These are phyloP conservation scores for Haplochromis vanheusdeni DNA, from an alignment of 2,113 vertebrate species.

Conservation along the genomic window DNA sequence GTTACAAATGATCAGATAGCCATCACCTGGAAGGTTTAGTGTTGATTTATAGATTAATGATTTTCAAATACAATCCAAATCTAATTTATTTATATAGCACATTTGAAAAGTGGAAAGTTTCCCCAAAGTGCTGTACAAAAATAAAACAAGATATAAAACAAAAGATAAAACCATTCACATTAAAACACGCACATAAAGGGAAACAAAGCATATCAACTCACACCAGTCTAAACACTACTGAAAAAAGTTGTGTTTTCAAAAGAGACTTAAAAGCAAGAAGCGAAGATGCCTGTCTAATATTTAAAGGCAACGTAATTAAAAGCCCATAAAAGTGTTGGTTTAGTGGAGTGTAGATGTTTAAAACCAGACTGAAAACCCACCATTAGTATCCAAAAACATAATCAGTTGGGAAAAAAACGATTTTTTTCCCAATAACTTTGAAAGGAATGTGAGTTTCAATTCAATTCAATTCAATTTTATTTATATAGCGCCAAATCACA, in stretches of 20 bases:
- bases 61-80: neutral
- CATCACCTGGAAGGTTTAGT: neutral
- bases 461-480: too few species aligned
- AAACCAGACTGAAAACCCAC: rapidly evolving
- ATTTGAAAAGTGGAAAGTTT: rapidly evolving
- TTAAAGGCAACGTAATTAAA: rapidly evolving
- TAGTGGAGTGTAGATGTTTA: neutral
- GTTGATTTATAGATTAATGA: rapidly evolving
- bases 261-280: rapidly evolving
- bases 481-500: too few species aligned
- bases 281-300: rapidly evolving
- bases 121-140: neutral
- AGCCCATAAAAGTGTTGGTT: rapidly evolving
- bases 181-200: rapidly evolving
- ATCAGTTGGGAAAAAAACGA: rapidly evolving
- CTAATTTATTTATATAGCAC: neutral
- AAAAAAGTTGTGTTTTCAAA: neutral
- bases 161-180: rapidly evolving
- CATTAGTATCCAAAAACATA: neutral
- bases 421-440: rapidly evolving
- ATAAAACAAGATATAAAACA: neutral
- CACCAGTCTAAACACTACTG: neutral
- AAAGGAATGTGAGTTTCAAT: rapidly evolving
- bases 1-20: rapidly evolving
- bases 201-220: rapidly evolving